These are phyloP conservation scores for Octonoba sinensis DNA, from an alignment of 2,888 invertebrate species.

Conservation along the genomic window DNA sequence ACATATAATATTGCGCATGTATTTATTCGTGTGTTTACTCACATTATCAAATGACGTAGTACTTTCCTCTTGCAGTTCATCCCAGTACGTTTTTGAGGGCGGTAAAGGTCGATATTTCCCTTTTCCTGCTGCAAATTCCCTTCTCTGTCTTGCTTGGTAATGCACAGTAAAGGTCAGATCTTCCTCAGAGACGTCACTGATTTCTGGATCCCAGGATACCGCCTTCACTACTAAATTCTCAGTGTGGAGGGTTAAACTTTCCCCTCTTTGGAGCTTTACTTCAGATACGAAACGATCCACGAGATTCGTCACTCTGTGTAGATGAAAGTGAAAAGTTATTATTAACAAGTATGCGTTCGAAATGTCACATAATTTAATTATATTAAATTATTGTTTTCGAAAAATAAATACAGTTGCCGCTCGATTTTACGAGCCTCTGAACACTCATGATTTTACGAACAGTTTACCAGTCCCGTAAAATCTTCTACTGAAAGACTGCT, in stretches of 20 bases:
- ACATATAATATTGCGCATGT: too few relatives aligned
- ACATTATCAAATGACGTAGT: background rate
- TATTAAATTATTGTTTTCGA: too few relatives aligned
- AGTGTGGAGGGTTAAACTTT: constrained; percentile 18
- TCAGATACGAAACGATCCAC: constrained; percentile 18
- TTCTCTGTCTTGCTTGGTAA: constrained; percentile 5
- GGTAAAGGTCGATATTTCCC: background rate
- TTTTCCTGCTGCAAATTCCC: constrained; percentile 1
- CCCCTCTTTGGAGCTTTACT: constrained; percentile 8
- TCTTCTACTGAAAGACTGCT: too few relatives aligned
- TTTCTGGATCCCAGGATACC: constrained; percentile 19
- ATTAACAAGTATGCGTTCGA: too few relatives aligned
- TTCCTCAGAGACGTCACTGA: background rate
- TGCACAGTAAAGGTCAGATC: constrained; percentile 11
- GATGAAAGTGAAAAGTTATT: background rate
- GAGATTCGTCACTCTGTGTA: constrained; percentile 1
- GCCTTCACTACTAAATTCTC: constrained; percentile 25
- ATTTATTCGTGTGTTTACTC: background rate
- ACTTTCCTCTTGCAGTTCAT: background rate
- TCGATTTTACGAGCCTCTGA: too few relatives aligned
- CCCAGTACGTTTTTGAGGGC: background rate
- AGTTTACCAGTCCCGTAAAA: too few relatives aligned
- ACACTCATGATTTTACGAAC: too few relatives aligned
- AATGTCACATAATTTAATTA: too few relatives aligned
- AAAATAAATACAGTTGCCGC: too few relatives aligned